Evolutionary conservation across 2,797 vertebrate genomes (phyloP).

Genomic region (Adelosebastes latens): DNA sequence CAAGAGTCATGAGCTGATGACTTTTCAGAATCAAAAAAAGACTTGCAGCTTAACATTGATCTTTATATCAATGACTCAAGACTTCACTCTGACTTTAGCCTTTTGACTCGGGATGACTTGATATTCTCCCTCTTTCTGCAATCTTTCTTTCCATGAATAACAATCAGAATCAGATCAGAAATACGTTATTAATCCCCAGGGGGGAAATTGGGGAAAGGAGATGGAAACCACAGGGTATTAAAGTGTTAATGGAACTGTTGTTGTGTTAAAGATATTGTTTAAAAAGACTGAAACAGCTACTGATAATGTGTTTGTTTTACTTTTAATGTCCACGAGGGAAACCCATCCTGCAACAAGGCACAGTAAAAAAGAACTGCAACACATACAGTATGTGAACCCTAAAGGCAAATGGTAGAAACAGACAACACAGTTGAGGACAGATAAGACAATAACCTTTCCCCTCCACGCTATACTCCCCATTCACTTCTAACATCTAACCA

Average conservation of each 20-base stretch:
- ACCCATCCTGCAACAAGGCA: background rate
- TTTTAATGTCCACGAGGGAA: background rate
- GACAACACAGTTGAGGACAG: background rate
- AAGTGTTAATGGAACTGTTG: background rate
- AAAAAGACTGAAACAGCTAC: background rate
- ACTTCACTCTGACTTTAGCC: no score
- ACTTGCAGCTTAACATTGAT: no score
- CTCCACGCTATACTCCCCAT: background rate
- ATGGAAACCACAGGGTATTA: background rate
- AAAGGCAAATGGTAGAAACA: background rate
- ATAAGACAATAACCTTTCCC: background rate
- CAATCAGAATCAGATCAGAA: background rate
- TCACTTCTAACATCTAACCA: conserved; percentile 12
- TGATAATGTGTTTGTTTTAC: background rate
- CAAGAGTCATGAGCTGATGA: no score
- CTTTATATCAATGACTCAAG: no score
- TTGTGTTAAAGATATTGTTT: background rate
- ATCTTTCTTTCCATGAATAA: background rate
- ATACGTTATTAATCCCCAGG: no score
- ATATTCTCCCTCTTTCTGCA: background rate
- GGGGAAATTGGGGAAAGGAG: background rate
- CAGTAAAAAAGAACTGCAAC: background rate
- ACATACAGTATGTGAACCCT: background rate
- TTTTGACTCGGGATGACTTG: no score
- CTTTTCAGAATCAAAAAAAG: no score